Evolutionary conservation across 2,888 invertebrate genomes (phyloP).

Genomic region (Melieria crassipennis): DNA sequence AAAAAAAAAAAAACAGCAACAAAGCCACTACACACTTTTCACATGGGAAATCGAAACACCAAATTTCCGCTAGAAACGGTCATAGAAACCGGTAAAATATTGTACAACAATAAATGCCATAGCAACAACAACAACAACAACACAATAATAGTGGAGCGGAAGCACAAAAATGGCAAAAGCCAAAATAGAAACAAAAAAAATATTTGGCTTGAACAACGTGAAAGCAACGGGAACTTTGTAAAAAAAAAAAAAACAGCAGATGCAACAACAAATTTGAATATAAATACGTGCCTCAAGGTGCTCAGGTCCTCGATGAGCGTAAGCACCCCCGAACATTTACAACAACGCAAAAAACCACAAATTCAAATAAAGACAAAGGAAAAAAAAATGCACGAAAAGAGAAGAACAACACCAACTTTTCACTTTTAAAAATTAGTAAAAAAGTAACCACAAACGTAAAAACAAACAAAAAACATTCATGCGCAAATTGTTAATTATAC

Average conservation of each 20-base stretch:
- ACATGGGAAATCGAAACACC: slow-evolving; percentile 3
- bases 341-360: background rate
- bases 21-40: background rate
- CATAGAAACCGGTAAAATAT: background rate
- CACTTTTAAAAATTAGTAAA: too few species aligned
- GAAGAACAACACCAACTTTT: too few species aligned
- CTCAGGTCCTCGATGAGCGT: slow-evolving; percentile 49
- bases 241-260: slow-evolving; percentile 21
- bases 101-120: slow-evolving; percentile 8
- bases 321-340: slow-evolving; percentile 36
- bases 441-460: too few species aligned
- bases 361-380: slow-evolving; percentile 1
- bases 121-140: slow-evolving; percentile 6
- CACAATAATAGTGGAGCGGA: slow-evolving; percentile 21
- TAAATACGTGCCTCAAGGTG: slow-evolving; percentile 49
- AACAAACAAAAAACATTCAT: too few species aligned
- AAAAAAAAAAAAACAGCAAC: background rate
- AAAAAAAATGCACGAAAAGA: background rate
- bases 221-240: background rate
- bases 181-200: background rate
- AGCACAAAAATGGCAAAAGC: background rate
- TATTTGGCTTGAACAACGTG: background rate
- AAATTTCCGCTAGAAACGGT: background rate
- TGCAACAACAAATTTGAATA: slow-evolving; percentile 27
- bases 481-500: background rate